phyloP scores from a whole-genome alignment of 53 echinoderm and acorn worm species.

The Holothuria leucospilota region DNA sequence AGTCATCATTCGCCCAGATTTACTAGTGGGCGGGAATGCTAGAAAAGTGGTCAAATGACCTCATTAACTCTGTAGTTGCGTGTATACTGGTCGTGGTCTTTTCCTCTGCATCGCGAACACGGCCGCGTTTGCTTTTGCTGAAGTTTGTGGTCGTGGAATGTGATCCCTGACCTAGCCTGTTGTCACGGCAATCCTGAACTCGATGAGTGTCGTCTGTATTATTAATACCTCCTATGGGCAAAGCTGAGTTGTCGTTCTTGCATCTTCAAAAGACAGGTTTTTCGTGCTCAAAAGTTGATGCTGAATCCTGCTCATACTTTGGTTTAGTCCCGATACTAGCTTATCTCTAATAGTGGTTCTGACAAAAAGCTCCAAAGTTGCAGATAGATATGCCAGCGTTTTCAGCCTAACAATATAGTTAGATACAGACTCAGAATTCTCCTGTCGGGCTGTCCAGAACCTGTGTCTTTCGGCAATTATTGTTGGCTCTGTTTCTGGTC shows the following conservation, averaged over 20 bases:
- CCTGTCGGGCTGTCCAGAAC: slow-evolving; percentile 51
- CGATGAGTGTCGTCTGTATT: no score
- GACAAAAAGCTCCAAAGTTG: no score
- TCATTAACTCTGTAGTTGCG: no score
- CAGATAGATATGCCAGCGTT: slow-evolving; percentile 21
- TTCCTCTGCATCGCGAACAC: background rate
- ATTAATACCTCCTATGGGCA: no score
- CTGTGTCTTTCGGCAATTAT: slow-evolving; percentile 26
- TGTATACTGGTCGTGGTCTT: background rate
- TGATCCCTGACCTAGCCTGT: no score
- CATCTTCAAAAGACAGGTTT: slow-evolving; percentile 39
- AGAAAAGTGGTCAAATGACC: no score
- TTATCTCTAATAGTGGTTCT: slow-evolving; percentile 35
- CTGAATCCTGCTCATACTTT: slow-evolving; percentile 24
- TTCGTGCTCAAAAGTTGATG: slow-evolving; percentile 15
- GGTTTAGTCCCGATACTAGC: slow-evolving; percentile 46
- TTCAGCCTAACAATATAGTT: slow-evolving; percentile 50
- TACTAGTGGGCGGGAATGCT: no score
- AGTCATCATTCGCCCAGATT: no score
- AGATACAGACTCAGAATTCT: slow-evolving; percentile 50
- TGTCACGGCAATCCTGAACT: no score
- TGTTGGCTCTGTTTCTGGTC: slow-evolving; percentile 3
- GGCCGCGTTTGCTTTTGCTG: background rate
- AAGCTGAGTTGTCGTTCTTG: background rate
- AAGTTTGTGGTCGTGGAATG: no score